These are phyloP conservation scores for Frieseomelitta varia DNA, from an alignment of 1,140 invertebrate species.

Conservation along the genomic window DNA sequence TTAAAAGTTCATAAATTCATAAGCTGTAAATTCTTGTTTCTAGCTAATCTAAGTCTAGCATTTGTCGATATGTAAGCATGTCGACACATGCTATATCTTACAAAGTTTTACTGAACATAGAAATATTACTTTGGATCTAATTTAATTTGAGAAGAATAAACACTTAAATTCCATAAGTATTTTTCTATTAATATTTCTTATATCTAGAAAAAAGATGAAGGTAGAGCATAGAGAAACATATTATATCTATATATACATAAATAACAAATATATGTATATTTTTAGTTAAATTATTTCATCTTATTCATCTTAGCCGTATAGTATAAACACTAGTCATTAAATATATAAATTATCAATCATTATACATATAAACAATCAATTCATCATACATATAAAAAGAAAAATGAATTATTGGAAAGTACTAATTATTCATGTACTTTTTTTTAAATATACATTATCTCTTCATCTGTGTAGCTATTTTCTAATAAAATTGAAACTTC, in stretches of 20 bases:
- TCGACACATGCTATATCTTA: neutral
- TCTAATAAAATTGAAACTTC: neutral
- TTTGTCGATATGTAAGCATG: neutral
- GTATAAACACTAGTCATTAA: conserved; percentile 29
- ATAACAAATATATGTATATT: conserved; percentile 5
- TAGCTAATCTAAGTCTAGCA: neutral
- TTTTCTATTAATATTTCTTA: neutral
- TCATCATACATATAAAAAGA: neutral
- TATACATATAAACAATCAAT: too few relatives aligned
- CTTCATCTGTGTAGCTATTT: conserved; percentile 8
- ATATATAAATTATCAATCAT: conserved; percentile 3
- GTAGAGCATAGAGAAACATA: conserved; percentile 6
- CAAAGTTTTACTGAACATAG: neutral
- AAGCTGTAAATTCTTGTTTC: neutral
- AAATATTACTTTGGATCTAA: conserved; percentile 6
- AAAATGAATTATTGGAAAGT: neutral
- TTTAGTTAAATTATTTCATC: conserved; percentile 32
- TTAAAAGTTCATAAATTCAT: neutral
- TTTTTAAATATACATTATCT: conserved; percentile 3
- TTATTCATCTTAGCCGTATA: neutral
- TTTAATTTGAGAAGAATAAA: neutral
- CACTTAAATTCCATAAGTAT: neutral
- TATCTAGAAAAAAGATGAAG: neutral
- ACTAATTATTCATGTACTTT: conserved; percentile 23
- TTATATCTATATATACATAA: conserved; percentile 8